These are phyloP conservation scores for Amblyornis subalaris DNA, from an alignment of 2,113 vertebrate genomes.

Conservation along the genomic window DNA sequence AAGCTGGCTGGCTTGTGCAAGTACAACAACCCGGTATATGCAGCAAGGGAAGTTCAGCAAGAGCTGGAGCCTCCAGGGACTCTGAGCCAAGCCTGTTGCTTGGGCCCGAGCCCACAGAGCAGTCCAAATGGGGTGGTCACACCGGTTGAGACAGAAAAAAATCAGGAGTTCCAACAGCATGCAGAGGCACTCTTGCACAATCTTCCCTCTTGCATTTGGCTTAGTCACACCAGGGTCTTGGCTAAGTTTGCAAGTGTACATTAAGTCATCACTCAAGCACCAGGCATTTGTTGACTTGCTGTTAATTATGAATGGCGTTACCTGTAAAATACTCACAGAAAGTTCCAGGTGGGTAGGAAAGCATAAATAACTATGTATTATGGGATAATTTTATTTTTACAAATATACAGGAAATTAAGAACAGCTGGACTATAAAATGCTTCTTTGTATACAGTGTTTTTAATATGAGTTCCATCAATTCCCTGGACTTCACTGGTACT, in stretches of 20 bases:
- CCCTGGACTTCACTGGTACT: background rate
- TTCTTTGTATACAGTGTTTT: background rate
- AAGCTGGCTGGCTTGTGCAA: background rate
- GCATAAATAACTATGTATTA: background rate
- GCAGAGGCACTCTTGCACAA: background rate
- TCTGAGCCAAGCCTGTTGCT: background rate
- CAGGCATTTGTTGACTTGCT: background rate
- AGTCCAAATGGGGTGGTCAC: background rate
- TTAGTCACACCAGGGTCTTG: background rate
- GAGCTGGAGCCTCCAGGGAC: background rate
- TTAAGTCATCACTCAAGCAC: background rate
- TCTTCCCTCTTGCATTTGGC: background rate
- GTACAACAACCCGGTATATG: rapidly evolving
- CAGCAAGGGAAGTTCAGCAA: background rate
- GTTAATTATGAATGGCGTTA: background rate
- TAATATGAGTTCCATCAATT: background rate
- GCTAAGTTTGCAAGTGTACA: background rate
- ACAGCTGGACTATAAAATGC: slow-evolving; percentile 17
- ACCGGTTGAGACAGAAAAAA: rapidly evolving
- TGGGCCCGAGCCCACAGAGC: background rate
- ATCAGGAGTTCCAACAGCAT: background rate
- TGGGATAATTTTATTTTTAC: slow-evolving; percentile 2
- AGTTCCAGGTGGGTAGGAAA: background rate
- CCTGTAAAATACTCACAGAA: slow-evolving; percentile 22
- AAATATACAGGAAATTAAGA: slow-evolving; percentile 40